A percentile compares a stretch with the other conserved stretches of the same genome.
phyloP scores from a whole-genome alignment of 2,888 invertebrate genomes.

The Pristionchus entomophagus region DNA sequence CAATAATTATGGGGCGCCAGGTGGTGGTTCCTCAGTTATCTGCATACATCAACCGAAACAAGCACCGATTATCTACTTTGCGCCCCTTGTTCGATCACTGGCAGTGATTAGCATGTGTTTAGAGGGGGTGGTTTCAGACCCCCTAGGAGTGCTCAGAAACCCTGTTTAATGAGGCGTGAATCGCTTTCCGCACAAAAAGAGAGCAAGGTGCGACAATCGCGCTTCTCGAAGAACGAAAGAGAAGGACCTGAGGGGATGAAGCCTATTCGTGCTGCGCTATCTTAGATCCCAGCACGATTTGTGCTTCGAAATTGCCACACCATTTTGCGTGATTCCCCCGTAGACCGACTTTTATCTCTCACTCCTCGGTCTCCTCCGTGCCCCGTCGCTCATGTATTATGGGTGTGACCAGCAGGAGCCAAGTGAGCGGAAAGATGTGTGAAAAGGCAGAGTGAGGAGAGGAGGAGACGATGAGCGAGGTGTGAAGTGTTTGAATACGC shows the following conservation, averaged over 20 bases:
- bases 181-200: not conserved
- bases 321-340: conserved; percentile 2
- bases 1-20: conserved; percentile 27
- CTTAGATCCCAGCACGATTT: too few relatives aligned
- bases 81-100: not conserved
- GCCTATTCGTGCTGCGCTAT: too few relatives aligned
- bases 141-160: not conserved
- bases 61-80: conserved; percentile 40
- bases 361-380: not conserved
- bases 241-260: too few relatives aligned
- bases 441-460: not conserved
- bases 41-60: conserved; percentile 28
- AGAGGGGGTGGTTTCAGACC: not conserved
- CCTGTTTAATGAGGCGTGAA: conserved; percentile 13
- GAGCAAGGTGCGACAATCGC: not conserved
- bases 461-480: not conserved
- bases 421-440: conserved; percentile 17
- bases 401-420: conserved; percentile 16
- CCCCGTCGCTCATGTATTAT: conserved; percentile 34
- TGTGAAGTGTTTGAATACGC: conserved; percentile 32
- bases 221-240: not conserved
- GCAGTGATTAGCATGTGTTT: conserved; percentile 41
- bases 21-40: conserved; percentile 20
- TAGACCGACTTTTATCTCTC: not conserved
- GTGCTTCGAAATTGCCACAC: not conserved